Evolutionary conservation across 1,140 invertebrate genomes (phyloP).

Genomic region (Mactra quadrangularis): DNA sequence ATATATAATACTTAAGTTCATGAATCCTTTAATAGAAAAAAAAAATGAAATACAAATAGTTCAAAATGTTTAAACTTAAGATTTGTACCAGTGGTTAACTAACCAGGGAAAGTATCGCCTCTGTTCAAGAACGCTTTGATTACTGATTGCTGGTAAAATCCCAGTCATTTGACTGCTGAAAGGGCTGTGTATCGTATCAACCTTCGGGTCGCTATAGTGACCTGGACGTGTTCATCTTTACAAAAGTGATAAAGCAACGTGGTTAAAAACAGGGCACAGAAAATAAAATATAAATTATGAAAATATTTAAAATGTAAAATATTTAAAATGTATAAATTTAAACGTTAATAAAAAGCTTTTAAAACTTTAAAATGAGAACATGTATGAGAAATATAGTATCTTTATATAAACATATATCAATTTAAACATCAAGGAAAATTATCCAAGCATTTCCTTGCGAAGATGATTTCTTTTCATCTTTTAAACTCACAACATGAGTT

Average conservation of each 20-base stretch:
- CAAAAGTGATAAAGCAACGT: slow-evolving; percentile 63
- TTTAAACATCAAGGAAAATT: too few relatives aligned
- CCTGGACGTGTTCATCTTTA: slow-evolving; percentile 64
- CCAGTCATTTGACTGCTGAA: slow-evolving; percentile 41
- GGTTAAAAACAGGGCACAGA: slow-evolving; percentile 44
- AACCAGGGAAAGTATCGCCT: slow-evolving; percentile 28
- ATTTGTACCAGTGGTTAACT: slow-evolving; percentile 34
- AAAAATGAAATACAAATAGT: slow-evolving; percentile 34
- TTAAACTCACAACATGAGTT: too few relatives aligned
- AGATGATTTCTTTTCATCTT: too few relatives aligned
- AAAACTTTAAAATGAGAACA: too few relatives aligned
- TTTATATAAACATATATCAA: too few relatives aligned
- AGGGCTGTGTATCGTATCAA: slow-evolving; percentile 60
- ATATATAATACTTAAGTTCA: too few relatives aligned
- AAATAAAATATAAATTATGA: slow-evolving; percentile 23
- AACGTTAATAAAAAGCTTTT: too few relatives aligned
- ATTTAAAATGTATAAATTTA: too few relatives aligned
- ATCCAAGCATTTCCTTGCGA: too few relatives aligned
- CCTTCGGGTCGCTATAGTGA: slow-evolving; percentile 63
- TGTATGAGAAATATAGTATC: too few relatives aligned
- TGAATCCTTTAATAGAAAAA: slow-evolving; percentile 1
- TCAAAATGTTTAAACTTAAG: slow-evolving; percentile 40
- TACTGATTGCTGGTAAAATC: slow-evolving; percentile 55
- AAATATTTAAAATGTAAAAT: not conserved
- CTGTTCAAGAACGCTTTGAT: slow-evolving; percentile 51